Evolutionary conservation across 2,888 invertebrate species (phyloP).

Genomic region (Nephrotoma guestfalica): DNA sequence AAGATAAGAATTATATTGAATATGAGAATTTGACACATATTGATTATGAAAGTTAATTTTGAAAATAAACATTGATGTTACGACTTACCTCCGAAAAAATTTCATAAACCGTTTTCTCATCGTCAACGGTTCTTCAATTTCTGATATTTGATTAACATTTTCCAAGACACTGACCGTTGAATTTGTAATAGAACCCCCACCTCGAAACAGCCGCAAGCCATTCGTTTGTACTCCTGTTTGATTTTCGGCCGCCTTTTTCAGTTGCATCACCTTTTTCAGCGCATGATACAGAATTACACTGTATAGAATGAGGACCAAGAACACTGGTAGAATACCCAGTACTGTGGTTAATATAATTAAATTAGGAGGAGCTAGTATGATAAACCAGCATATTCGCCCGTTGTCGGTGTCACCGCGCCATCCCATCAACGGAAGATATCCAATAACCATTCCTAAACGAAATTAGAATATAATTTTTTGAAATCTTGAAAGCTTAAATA

Average conservation of each 20-base stretch:
- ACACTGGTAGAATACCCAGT: slow-evolving; percentile 38
- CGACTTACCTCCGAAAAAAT: not conserved
- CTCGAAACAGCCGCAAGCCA: slow-evolving; percentile 19
- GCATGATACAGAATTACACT: slow-evolving; percentile 43
- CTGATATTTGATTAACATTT: not conserved
- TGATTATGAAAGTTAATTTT: no score
- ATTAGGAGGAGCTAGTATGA: slow-evolving; percentile 38
- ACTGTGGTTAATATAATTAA: slow-evolving; percentile 40
- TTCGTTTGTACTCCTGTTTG: slow-evolving; percentile 25
- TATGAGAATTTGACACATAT: no score
- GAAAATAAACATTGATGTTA: no score
- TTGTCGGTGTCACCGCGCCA: slow-evolving; percentile 38
- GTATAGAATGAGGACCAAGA: slow-evolving; percentile 36
- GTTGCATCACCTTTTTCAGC: slow-evolving; percentile 37
- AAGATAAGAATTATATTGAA: no score
- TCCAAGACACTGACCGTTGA: not conserved
- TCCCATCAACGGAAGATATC: slow-evolving; percentile 44
- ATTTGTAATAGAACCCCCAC: slow-evolving; percentile 12
- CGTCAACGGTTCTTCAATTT: not conserved
- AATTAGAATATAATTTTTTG: not conserved
- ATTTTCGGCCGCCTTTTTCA: slow-evolving; percentile 30
- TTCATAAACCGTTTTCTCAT: not conserved
- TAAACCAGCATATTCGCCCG: slow-evolving; percentile 42
- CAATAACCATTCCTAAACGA: slow-evolving; percentile 37
- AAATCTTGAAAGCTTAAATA: not conserved